phyloP scores from a whole-genome alignment of 2,113 vertebrate genomes.

The Epinephelus fuscoguttatus region DNA sequence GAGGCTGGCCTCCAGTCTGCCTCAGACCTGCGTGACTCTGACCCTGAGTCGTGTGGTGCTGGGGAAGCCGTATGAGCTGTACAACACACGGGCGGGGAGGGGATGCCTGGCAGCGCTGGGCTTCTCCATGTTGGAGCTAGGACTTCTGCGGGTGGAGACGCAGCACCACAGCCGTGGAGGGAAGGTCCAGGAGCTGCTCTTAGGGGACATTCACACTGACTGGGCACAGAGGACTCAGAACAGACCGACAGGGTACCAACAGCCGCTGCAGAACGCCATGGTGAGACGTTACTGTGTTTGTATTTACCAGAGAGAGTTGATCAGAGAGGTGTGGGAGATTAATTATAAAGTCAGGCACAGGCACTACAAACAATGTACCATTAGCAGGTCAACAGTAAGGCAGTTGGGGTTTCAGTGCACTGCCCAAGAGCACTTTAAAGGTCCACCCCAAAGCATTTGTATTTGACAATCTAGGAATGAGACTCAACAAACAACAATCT shows the following conservation, averaged over 20 bases:
- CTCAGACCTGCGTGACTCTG: conserved; percentile 78
- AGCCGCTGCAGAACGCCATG: conserved; percentile 90
- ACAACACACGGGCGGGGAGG: conserved; percentile 81
- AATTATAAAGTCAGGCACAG: neutral
- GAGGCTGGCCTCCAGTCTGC: conserved; percentile 79
- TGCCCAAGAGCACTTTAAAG: neutral
- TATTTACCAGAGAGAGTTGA: neutral
- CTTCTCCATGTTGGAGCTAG: conserved; percentile 92
- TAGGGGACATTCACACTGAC: conserved; percentile 92
- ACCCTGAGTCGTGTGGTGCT: conserved; percentile 79
- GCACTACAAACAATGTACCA: neutral
- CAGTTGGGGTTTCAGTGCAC: neutral
- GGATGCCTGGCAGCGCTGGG: conserved; percentile 86
- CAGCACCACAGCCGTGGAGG: conserved; percentile 79
- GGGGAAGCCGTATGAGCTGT: conserved; percentile 86
- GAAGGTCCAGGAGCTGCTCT: conserved; percentile 89
- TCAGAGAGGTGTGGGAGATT: neutral
- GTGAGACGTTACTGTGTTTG: conserved; percentile 78
- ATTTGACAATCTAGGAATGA: too few species aligned
- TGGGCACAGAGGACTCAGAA: conserved; percentile 87
- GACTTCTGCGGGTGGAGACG: conserved; percentile 87
- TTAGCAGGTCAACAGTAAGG: neutral
- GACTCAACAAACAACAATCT: too few species aligned
- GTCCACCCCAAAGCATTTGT: too few species aligned
- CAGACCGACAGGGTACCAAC: conserved; percentile 91